These are phyloP conservation scores for Tinea semifulvella DNA, from an alignment of 2,888 invertebrate species.

Conservation along the genomic window DNA sequence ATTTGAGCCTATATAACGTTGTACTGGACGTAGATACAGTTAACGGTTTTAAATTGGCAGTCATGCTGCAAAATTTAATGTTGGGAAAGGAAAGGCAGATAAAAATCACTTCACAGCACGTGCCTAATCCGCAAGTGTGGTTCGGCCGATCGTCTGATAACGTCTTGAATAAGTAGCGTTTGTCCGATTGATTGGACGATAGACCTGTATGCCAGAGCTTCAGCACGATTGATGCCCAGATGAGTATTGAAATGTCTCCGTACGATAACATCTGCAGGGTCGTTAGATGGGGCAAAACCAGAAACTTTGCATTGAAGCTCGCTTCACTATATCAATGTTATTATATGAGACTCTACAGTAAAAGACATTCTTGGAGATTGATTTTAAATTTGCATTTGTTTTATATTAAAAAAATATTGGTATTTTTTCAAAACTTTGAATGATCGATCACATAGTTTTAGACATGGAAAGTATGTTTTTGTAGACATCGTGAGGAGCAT, in stretches of 20 bases:
- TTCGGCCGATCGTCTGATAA: conserved; percentile 15
- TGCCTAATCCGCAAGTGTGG: conserved; percentile 13
- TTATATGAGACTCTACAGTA: no score
- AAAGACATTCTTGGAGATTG: no score
- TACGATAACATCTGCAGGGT: conserved; percentile 30
- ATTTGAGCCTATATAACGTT: no score
- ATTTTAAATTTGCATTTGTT: no score
- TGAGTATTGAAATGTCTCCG: conserved; percentile 61
- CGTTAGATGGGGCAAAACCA: conserved; percentile 2
- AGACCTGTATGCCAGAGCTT: conserved; percentile 29
- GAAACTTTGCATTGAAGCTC: neutral
- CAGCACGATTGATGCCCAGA: conserved; percentile 40
- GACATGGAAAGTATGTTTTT: conserved; percentile 23
- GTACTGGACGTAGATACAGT: no score
- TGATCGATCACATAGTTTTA: conserved; percentile 11
- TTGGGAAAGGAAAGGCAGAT: neutral
- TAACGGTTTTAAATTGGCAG: no score
- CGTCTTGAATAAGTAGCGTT: conserved; percentile 13
- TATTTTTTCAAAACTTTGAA: neutral
- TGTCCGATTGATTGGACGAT: conserved; percentile 36
- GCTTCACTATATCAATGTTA: neutral
- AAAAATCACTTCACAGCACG: conserved; percentile 14
- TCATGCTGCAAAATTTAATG: neutral
- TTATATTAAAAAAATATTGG: no score
- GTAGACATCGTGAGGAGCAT: conserved; percentile 28